These are phyloP conservation scores for Armadillidium nasatum DNA, from an alignment of 1,140 invertebrate species.

Conservation along the genomic window DNA sequence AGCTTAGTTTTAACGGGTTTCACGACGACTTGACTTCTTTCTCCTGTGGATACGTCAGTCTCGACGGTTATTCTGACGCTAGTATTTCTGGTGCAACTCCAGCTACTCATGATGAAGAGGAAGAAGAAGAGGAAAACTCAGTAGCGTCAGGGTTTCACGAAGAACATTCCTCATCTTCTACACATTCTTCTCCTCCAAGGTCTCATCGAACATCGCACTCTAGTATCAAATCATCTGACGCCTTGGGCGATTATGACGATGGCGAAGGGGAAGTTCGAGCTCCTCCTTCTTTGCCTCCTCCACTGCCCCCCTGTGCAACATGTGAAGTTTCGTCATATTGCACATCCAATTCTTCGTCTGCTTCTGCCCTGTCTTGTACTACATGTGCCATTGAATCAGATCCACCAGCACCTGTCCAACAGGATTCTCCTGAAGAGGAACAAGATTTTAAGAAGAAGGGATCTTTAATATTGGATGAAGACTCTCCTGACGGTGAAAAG, in stretches of 20 bases:
- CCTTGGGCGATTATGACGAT: constrained; percentile 26
- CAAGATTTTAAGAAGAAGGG: neutral
- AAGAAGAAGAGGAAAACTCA: constrained; percentile 29
- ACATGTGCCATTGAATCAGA: constrained; percentile 37
- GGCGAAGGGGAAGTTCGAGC: constrained; percentile 23
- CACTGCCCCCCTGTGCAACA: constrained; percentile 38
- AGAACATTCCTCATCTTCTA: neutral
- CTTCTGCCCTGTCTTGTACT: constrained; percentile 32
- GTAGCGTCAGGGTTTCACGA: constrained; percentile 24
- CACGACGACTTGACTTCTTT: constrained; percentile 41
- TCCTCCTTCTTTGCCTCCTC: constrained; percentile 36
- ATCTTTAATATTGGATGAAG: neutral
- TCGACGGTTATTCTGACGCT: constrained; percentile 35
- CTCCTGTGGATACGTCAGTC: constrained; percentile 40
- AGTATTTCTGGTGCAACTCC: constrained; percentile 7
- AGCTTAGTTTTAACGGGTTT: constrained; percentile 42
- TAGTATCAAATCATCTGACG: constrained; percentile 42
- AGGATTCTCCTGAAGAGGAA: neutral
- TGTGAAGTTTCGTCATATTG: constrained; percentile 42
- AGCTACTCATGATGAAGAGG: constrained; percentile 21
- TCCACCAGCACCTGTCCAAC: neutral
- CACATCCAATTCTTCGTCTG: constrained; percentile 30
- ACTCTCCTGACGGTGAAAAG: neutral
- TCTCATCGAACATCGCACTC: constrained; percentile 40
- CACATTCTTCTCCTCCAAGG: constrained; percentile 32